These are phyloP conservation scores for Oscheius onirici DNA, from an alignment of 2,888 invertebrate genomes.

Conservation along the genomic window DNA sequence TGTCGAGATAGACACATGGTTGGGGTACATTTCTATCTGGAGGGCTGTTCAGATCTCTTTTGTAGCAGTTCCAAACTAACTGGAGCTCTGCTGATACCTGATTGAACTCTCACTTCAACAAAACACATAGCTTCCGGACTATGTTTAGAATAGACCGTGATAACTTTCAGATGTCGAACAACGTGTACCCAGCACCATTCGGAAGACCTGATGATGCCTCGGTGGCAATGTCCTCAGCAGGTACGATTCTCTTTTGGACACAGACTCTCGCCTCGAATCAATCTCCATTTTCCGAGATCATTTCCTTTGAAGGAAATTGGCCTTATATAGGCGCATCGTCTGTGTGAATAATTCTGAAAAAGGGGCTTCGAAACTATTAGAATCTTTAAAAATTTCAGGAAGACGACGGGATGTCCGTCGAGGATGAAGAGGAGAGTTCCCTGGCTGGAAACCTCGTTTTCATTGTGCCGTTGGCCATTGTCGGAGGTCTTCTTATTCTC, in stretches of 20 bases:
- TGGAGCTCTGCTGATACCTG: too few species aligned
- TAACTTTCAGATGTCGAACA: conserved; percentile 51
- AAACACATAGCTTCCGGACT: too few species aligned
- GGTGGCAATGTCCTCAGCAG: conserved; percentile 56
- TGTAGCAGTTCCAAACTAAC: too few species aligned
- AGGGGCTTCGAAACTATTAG: neutral
- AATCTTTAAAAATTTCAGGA: conserved; percentile 39
- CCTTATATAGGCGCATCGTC: conserved; percentile 2
- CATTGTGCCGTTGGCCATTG: conserved; percentile 47
- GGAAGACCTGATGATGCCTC: conserved; percentile 57
- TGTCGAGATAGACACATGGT: too few species aligned
- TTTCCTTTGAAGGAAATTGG: conserved; percentile 16
- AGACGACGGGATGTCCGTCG: conserved; percentile 43
- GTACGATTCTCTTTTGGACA: conserved; percentile 10
- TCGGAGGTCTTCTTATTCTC: conserved; percentile 47
- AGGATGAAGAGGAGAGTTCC: conserved; percentile 48
- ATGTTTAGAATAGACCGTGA: too few species aligned
- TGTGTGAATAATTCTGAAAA: conserved; percentile 13
- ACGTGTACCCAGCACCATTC: conserved; percentile 57
- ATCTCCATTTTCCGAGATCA: conserved; percentile 8
- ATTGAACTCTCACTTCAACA: too few species aligned
- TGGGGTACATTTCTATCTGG: too few species aligned
- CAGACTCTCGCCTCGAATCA: neutral
- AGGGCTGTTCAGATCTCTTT: too few species aligned
- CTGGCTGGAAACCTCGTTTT: conserved; percentile 48